These are phyloP conservation scores for Dromas ardeola DNA, from an alignment of 2,113 vertebrate species.

Conservation along the genomic window DNA sequence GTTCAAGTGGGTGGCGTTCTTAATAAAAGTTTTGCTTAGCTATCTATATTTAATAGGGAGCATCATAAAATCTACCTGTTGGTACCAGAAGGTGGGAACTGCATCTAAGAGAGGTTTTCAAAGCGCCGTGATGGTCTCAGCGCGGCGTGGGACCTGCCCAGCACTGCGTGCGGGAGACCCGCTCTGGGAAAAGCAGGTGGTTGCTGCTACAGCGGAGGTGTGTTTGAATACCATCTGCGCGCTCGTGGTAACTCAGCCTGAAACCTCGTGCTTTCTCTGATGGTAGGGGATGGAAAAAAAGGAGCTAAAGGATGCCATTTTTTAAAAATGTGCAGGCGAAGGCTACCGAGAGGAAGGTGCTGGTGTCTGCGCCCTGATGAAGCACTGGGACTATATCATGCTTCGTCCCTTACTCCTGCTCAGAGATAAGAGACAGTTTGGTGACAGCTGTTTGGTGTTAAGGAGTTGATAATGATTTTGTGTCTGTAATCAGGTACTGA, in stretches of 20 bases:
- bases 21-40: neutral
- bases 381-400: neutral
- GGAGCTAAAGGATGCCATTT: neutral
- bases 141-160: fast-evolving
- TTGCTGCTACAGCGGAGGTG: neutral
- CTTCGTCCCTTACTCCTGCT: neutral
- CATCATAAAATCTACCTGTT: neutral
- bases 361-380: neutral
- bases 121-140: fast-evolving
- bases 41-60: neutral
- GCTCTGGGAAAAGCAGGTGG: neutral
- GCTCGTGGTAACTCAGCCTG: neutral
- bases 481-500: neutral
- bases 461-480: neutral
- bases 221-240: fast-evolving
- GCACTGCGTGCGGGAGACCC: neutral
- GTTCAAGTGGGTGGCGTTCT: neutral
- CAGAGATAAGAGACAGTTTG: fast-evolving
- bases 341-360: fast-evolving
- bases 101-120: neutral
- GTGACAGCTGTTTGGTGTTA: neutral
- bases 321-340: fast-evolving
- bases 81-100: neutral
- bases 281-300: neutral
- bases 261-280: neutral